A percentile compares a stretch with the other conserved stretches of the same genome.
Conservation (phyloP, 2,113 vertebrate species). For the Neolamprologus longior region DNA sequence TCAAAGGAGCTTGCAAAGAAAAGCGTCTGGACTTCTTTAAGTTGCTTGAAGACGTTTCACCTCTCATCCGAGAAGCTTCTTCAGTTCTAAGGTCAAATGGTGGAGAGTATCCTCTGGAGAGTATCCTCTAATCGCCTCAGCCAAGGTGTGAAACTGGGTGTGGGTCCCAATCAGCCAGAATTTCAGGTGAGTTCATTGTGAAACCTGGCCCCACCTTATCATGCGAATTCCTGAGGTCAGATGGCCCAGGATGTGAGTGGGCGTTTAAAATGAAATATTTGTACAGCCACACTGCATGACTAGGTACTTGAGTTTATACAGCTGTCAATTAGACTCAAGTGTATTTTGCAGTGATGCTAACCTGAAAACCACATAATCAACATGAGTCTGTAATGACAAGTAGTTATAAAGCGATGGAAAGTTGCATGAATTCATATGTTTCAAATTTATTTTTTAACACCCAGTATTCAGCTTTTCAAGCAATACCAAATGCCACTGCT, state of each 20-base stretch:
- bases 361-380: neutral
- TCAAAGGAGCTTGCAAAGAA: too few species aligned
- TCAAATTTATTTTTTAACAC: neutral
- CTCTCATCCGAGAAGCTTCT: too few species aligned
- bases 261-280: neutral
- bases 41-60: too few species aligned
- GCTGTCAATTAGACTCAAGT: neutral
- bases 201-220: too few species aligned
- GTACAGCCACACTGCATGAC: neutral
- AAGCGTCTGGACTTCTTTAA: too few species aligned
- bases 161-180: too few species aligned
- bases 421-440: neutral
- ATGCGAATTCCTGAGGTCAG: too few species aligned
- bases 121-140: too few species aligned
- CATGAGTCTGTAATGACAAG: neutral
- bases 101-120: too few species aligned
- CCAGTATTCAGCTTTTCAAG: neutral
- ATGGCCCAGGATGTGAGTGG: too few species aligned
- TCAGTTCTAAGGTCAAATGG: too few species aligned
- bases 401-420: neutral
- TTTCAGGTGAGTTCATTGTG: accelerated
- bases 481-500: neutral
- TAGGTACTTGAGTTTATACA: neutral
- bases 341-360: neutral
- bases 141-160: too few species aligned